These are phyloP conservation scores for Shargacucullia verbasci DNA, from an alignment of 2,888 invertebrate species.

Conservation along the genomic window DNA sequence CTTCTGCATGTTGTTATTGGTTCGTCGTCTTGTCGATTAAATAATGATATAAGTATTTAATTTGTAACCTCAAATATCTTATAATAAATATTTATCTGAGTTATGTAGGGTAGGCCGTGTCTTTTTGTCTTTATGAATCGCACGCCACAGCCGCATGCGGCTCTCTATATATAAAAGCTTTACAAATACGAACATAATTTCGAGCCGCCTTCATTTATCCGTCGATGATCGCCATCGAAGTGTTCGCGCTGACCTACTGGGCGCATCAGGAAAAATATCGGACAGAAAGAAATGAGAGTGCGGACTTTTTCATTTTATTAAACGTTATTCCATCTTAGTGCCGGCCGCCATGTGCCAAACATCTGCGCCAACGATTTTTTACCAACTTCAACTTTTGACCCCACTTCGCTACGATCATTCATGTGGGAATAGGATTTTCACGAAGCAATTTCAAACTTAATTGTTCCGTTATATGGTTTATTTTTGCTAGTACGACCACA, in stretches of 20 bases:
- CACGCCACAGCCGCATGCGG: too few relatives aligned
- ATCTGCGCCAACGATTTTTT: conserved; percentile 85
- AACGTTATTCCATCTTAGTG: conserved; percentile 60
- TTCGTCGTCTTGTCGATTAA: too few relatives aligned
- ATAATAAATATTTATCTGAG: too few relatives aligned
- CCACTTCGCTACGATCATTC: conserved; percentile 85
- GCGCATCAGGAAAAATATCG: conserved; percentile 51
- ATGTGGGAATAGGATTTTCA: conserved; percentile 84
- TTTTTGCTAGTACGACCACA: conserved; percentile 56
- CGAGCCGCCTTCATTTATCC: conserved; percentile 13
- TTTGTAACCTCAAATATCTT: too few relatives aligned
- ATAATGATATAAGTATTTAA: too few relatives aligned
- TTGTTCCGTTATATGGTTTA: conserved; percentile 59
- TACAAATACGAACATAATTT: background rate
- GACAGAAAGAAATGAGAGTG: conserved; percentile 53
- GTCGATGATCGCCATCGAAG: conserved; percentile 33
- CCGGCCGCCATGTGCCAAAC: conserved; percentile 80
- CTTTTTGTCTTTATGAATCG: too few relatives aligned
- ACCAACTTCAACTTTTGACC: conserved; percentile 85
- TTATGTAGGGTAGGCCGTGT: too few relatives aligned
- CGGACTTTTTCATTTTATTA: conserved; percentile 63
- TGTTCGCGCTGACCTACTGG: conserved; percentile 45
- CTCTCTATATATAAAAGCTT: background rate
- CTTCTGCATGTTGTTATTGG: too few relatives aligned
- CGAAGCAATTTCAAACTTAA: conserved; percentile 74